A percentile compares a stretch with the other conserved stretches of the same genome.
Evolutionary conservation across 2,797 vertebrate species (phyloP).

Genomic region (Hozukius guyotensis): DNA sequence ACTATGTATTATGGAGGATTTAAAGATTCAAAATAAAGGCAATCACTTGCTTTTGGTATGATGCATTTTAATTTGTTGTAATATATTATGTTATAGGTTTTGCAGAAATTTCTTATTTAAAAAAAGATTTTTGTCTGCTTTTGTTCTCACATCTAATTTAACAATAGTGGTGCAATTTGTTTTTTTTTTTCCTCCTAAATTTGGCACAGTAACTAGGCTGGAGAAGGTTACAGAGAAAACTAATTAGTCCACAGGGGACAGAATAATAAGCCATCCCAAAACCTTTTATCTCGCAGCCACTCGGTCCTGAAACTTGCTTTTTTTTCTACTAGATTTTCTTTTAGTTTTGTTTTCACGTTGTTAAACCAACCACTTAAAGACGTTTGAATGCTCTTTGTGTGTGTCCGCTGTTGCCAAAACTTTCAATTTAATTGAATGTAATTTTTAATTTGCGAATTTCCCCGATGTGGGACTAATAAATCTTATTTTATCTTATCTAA

Average conservation of each 20-base stretch:
- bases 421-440: not conserved
- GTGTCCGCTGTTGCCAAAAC: slow-evolving; percentile 57
- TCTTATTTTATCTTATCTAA: not conserved
- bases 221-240: slow-evolving; percentile 74
- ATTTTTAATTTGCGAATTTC: too few species aligned
- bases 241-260: slow-evolving; percentile 79
- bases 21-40: slow-evolving; percentile 69
- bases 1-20: slow-evolving; percentile 73
- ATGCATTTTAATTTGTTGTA: not conserved
- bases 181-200: slow-evolving; percentile 39
- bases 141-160: slow-evolving; percentile 43
- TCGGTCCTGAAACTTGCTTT: slow-evolving; percentile 60
- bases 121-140: not conserved
- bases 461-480: too few species aligned
- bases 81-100: slow-evolving; percentile 1
- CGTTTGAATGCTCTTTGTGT: slow-evolving; percentile 3
- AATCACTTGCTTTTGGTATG: slow-evolving; percentile 51
- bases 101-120: not conserved
- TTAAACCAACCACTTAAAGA: slow-evolving; percentile 48
- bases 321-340: slow-evolving; percentile 50
- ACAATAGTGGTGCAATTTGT: slow-evolving; percentile 56
- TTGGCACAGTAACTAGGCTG: slow-evolving; percentile 72
- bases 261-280: slow-evolving; percentile 72
- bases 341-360: slow-evolving; percentile 47
- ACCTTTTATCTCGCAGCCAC: slow-evolving; percentile 70